Conservation (phyloP, 2,888 invertebrate species). For the Caenorhabditis parvicauda region DNA sequence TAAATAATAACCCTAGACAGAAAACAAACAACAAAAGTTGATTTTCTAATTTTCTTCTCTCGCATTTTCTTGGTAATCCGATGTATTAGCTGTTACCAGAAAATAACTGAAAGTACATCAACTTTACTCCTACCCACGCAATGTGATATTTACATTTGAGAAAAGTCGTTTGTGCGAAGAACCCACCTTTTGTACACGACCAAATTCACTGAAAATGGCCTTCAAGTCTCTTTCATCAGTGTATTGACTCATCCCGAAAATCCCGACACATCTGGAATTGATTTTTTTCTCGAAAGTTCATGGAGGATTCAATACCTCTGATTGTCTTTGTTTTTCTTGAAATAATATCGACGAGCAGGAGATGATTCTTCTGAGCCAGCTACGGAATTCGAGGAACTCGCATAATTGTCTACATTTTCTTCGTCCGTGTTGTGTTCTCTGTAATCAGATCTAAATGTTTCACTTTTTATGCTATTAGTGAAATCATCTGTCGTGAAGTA, state of each 20-base stretch:
- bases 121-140: no score
- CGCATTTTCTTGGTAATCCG: no score
- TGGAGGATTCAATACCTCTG: background rate
- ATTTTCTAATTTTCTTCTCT: background rate
- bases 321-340: background rate
- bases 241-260: constrained; percentile 8
- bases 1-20: no score
- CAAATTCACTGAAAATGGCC: constrained; percentile 7
- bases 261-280: constrained; percentile 3
- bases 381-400: no score
- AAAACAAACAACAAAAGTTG: background rate
- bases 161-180: background rate
- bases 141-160: background rate
- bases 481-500: no score
- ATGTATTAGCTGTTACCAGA: no score
- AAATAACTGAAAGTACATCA: no score
- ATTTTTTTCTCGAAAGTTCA: background rate
- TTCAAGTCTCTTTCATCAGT: constrained; percentile 7
- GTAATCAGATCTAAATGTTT: no score
- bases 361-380: background rate
- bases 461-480: no score
- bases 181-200: constrained; percentile 4
- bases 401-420: no score
- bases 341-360: background rate
- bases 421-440: no score